phyloP scores from a whole-genome alignment of 2,113 vertebrate genomes.

The Platysteira castanea region DNA sequence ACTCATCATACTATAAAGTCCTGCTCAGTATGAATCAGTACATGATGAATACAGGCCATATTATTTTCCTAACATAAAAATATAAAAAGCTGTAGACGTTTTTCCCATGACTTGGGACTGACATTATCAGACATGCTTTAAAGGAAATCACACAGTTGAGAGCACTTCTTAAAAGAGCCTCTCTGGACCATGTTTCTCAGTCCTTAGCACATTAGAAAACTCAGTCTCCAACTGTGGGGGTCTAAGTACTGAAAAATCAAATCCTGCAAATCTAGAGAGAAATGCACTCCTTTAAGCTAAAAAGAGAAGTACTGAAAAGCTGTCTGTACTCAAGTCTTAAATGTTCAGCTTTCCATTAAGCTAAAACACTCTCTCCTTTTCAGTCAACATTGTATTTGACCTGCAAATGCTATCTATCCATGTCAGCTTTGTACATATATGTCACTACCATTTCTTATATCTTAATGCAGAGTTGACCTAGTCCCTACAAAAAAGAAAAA shows the following conservation, averaged over 20 bases:
- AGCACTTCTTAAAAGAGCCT: neutral
- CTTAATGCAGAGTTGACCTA: neutral
- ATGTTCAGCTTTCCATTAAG: neutral
- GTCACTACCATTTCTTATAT: neutral
- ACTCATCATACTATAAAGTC: neutral
- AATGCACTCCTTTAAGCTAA: neutral
- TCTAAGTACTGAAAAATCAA: neutral
- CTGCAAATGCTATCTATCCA: neutral
- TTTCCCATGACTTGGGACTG: neutral
- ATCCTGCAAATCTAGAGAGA: neutral
- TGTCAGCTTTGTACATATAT: neutral
- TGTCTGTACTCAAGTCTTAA: neutral
- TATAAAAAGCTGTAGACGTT: neutral
- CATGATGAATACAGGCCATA: neutral
- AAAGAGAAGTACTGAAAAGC: neutral
- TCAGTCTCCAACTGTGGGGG: neutral
- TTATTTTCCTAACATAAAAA: neutral
- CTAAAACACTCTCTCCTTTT: neutral
- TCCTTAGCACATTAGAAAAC: neutral
- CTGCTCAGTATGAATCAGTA: neutral
- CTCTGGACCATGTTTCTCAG: neutral
- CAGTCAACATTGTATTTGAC: neutral
- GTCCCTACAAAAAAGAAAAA: neutral
- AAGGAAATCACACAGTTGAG: neutral
- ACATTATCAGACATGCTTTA: slow-evolving; percentile 29